phyloP scores from a whole-genome alignment of 2,113 vertebrate species.

The Stegastes partitus region DNA sequence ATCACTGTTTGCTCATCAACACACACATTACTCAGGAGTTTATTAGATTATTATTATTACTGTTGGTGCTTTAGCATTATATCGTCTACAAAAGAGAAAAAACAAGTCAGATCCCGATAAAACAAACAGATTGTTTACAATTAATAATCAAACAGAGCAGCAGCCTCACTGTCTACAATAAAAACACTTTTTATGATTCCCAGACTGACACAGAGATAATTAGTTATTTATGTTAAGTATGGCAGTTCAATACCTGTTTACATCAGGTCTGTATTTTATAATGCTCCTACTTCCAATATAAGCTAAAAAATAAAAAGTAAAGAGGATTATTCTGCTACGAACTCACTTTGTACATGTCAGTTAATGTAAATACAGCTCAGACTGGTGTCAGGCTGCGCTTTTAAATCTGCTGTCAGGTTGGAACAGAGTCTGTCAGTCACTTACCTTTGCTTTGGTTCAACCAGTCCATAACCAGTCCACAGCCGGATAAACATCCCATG shows the following conservation, averaged over 20 bases:
- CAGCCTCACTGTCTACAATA: not conserved
- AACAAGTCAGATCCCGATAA: too few relatives aligned
- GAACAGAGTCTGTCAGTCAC: not conserved
- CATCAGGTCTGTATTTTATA: not conserved
- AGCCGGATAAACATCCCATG: conserved; percentile 55
- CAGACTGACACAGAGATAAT: too few relatives aligned
- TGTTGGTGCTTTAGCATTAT: not conserved
- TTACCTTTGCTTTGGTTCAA: conserved; percentile 58
- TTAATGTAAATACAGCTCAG: too few relatives aligned
- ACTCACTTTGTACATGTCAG: fast-evolving
- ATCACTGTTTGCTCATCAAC: not conserved
- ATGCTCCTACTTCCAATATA: too few relatives aligned
- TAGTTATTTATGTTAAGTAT: too few relatives aligned
- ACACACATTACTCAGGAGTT: not conserved
- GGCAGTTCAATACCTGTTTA: not conserved
- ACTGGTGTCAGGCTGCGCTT: not conserved
- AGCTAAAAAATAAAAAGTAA: too few relatives aligned
- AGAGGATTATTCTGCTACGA: too few relatives aligned
- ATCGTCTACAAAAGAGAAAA: too few relatives aligned
- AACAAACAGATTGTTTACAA: too few relatives aligned
- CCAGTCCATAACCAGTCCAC: conserved; percentile 68
- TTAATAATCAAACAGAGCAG: too few relatives aligned
- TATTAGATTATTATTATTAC: too few relatives aligned
- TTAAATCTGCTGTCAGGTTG: not conserved
- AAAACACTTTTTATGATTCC: not conserved